Evolutionary conservation across 2,888 invertebrate genomes (phyloP).

Genomic region (Agrotis exclamationis): DNA sequence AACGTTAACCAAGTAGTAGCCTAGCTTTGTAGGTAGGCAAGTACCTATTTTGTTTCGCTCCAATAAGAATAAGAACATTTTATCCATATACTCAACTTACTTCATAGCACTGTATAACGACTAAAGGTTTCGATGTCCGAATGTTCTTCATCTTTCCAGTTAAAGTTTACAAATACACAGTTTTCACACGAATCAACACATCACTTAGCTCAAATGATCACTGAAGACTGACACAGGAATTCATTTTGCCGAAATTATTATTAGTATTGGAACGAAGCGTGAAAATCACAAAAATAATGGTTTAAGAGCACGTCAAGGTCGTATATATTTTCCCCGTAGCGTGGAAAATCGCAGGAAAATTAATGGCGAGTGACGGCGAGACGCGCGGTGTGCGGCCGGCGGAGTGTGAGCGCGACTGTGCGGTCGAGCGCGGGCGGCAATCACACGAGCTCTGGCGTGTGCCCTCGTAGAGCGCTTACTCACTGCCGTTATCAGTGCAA

Average conservation of each 20-base stretch:
- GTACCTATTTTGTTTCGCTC: constrained; percentile 71
- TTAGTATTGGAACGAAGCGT: constrained; percentile 66
- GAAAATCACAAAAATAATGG: constrained; percentile 70
- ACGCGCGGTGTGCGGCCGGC: constrained; percentile 62
- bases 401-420: constrained; percentile 71
- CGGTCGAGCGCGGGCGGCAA: constrained; percentile 72
- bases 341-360: constrained; percentile 77
- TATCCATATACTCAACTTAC: constrained; percentile 83
- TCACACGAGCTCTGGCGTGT: constrained; percentile 59
- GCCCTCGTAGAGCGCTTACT: constrained; percentile 62
- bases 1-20: constrained; percentile 15
- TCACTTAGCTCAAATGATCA: constrained; percentile 51
- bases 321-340: constrained; percentile 78
- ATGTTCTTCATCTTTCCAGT: constrained; percentile 80
- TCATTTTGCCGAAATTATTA: constrained; percentile 58
- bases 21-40: constrained; percentile 31
- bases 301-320: constrained; percentile 83
- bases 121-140: constrained; percentile 87
- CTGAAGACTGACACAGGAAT: constrained; percentile 44
- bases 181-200: constrained; percentile 61
- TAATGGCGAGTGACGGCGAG: constrained; percentile 49
- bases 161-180: constrained; percentile 28
- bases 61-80: constrained; percentile 66
- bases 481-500: constrained; percentile 83
- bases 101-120: constrained; percentile 92